These are phyloP conservation scores for Trialeurodes vaporariorum DNA, from an alignment of 1,140 invertebrate genomes.

Conservation along the genomic window DNA sequence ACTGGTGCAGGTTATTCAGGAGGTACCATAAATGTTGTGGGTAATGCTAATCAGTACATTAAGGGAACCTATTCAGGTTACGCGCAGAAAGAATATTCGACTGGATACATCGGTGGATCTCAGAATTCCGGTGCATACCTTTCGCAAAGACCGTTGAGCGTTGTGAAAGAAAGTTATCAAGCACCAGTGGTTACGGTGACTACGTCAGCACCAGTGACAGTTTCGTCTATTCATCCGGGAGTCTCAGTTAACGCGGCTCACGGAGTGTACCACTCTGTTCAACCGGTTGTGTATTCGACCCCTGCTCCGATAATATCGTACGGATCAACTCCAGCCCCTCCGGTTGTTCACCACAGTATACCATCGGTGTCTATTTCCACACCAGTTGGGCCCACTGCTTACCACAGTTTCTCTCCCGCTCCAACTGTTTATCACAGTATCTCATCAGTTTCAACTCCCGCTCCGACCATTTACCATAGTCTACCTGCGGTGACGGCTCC, in stretches of 20 bases:
- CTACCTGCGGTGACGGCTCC: too few relatives aligned
- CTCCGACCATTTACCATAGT: conserved; percentile 2
- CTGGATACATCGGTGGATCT: too few relatives aligned
- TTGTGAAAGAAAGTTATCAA: background rate
- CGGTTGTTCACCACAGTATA: conserved; percentile 9
- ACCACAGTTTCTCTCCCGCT: conserved; percentile 2
- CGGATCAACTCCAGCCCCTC: conserved; percentile 10
- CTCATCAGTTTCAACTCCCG: conserved; percentile 4
- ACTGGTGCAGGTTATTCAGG: background rate
- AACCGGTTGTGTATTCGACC: conserved; percentile 8
- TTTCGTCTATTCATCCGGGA: background rate
- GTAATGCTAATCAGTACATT: too few relatives aligned
- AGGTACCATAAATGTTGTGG: background rate
- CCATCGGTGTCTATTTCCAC: conserved; percentile 10
- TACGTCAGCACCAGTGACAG: conserved; percentile 2
- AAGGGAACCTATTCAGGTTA: background rate
- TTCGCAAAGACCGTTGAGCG: background rate
- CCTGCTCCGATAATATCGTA: conserved; percentile 5
- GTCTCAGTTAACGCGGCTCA: background rate
- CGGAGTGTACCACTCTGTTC: background rate
- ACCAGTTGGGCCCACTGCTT: conserved; percentile 11
- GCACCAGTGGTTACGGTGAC: background rate
- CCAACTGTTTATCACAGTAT: background rate
- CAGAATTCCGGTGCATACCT: too few relatives aligned
- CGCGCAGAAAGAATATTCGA: background rate